A percentile compares a stretch with the other conserved stretches of the same genome.
Conservation (phyloP, 2,113 vertebrate species). For the Hucho hucho region DNA sequence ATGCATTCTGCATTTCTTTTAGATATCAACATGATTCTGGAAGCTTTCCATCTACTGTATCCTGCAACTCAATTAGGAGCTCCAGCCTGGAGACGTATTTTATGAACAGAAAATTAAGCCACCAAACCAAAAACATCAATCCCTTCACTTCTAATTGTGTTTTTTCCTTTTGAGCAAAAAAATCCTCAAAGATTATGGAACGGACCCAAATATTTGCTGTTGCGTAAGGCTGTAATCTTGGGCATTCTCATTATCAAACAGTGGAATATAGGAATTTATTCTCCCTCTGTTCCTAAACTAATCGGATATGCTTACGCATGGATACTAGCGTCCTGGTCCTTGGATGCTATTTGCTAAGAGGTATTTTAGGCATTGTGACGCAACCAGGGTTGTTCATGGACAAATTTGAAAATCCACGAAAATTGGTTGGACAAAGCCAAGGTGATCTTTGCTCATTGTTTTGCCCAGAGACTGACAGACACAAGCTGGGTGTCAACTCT, state of each 20-base stretch:
- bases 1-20: background rate
- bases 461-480: background rate
- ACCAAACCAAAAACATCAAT: slow-evolving; percentile 19
- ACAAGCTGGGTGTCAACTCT: background rate
- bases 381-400: slow-evolving; percentile 16
- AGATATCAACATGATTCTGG: slow-evolving; percentile 7
- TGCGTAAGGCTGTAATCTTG: slow-evolving; percentile 53
- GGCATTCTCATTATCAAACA: slow-evolving; percentile 32
- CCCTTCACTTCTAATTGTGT: slow-evolving; percentile 33
- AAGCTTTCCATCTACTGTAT: slow-evolving; percentile 9
- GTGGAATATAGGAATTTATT: slow-evolving; percentile 20
- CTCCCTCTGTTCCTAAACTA: slow-evolving; percentile 23
- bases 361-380: slow-evolving; percentile 33
- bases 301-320: slow-evolving; percentile 21
- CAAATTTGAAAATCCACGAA: slow-evolving; percentile 32
- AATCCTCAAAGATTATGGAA: slow-evolving; percentile 43
- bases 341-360: slow-evolving; percentile 13
- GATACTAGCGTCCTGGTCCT: slow-evolving; percentile 30
- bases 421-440: background rate
- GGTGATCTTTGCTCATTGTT: slow-evolving; percentile 1
- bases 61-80: slow-evolving; percentile 7
- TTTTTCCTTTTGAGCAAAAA: slow-evolving; percentile 12
- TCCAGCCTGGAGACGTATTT: background rate
- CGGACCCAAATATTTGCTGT: slow-evolving; percentile 31
- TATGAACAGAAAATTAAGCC: slow-evolving; percentile 11